Base-by-base conservation (phyloP, 2,888 invertebrate species). In the Chydorus sphaericus region DNA sequence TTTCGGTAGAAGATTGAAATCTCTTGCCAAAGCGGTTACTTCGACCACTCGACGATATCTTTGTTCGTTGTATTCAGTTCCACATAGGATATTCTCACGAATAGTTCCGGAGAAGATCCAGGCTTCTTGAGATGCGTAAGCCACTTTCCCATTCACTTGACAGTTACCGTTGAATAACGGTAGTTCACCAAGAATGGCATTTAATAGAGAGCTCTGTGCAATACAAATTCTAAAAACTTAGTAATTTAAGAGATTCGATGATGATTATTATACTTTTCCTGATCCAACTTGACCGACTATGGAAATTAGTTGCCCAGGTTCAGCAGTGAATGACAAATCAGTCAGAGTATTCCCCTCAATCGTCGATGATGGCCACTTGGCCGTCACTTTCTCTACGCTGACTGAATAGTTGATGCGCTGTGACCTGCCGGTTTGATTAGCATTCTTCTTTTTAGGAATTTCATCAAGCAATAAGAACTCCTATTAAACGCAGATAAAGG, bases 71-170 rank as follows among this genome's bases (percentile, higher is more conserved):
- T 66, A 74, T 59, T 78, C 74, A 64, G 77, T 78, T 0, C 93
- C 94, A 70, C 97, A 96, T 2, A 92, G 69, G 60, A 97, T 90
- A 69, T 97, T 97, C 65, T 94, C 90, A 11, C 88, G 76, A 0
- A 97, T 82, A 59, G 86, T 85, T 1, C 78, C 80, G 0, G 78
- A 75, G 62, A 82, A 82, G 2, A 82, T 68, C 88, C 89, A 90
- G 0, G 89, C 80, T 62, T 87, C 83, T 69, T 88, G 86, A 3
- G 61, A 59, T 6, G 61, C 60, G 53, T 63, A 77, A 1, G 73
- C 71, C 6, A 76, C 60, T 28, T 62, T 67, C 33, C 75, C 75
- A 10, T 62, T 62, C 3, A 71, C 65, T 18, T 63, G 61, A 4
- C 73, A 60, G 11, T 57, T 62, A 2, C 76, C 75, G 3, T 59